These are phyloP conservation scores for Lasioglossum leucozonium DNA, from an alignment of 2,888 invertebrate genomes.

Conservation along the genomic window DNA sequence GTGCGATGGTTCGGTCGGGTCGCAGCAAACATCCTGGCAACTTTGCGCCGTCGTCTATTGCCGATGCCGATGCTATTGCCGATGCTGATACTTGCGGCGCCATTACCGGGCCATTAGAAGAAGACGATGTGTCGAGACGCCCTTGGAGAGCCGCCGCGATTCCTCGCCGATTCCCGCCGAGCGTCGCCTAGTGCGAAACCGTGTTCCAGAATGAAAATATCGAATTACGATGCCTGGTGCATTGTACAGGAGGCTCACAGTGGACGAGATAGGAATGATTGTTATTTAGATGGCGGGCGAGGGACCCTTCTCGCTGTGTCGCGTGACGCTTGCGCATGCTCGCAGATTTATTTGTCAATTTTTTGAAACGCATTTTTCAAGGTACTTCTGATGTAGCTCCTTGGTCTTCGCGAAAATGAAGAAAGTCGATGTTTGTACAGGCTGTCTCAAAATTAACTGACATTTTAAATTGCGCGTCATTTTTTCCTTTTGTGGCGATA, in stretches of 20 bases:
- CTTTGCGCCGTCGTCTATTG: not conserved
- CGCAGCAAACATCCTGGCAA: not conserved
- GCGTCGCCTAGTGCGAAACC: conserved; percentile 7
- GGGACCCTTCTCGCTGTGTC: not conserved
- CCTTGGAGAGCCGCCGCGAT: not conserved
- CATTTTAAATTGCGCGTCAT: too few species aligned
- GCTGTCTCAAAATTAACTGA: too few species aligned
- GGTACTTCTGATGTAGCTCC: too few species aligned
- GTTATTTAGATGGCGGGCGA: not conserved
- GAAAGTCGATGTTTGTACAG: too few species aligned
- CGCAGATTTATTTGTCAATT: not conserved
- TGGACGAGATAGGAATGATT: not conserved
- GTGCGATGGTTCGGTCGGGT: too few species aligned
- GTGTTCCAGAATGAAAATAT: conserved; percentile 2
- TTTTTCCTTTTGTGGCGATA: too few species aligned
- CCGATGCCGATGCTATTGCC: not conserved
- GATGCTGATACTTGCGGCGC: not conserved
- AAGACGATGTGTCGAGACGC: not conserved
- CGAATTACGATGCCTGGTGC: not conserved
- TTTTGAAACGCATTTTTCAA: not conserved
- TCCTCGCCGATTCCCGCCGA: not conserved
- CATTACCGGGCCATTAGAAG: conserved; percentile 1
- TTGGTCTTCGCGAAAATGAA: too few species aligned
- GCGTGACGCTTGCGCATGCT: too few species aligned
- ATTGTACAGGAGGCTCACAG: not conserved